Conservation (phyloP, 2,888 invertebrate genomes). For the Cheilosia variabilis region DNA sequence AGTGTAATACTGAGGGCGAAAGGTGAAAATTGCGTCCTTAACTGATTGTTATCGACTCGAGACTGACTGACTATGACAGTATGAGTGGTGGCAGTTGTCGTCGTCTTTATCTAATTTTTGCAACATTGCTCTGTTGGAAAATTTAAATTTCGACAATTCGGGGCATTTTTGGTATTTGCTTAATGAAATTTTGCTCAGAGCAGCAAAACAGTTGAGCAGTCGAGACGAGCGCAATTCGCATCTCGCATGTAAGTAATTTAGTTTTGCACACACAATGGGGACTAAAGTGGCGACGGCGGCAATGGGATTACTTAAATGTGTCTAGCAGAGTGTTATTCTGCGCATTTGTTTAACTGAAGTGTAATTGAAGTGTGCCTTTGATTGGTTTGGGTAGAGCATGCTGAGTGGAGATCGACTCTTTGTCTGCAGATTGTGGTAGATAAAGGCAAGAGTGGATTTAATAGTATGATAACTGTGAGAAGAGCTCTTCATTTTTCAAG, state of each 20-base stretch:
- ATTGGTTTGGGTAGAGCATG: constrained; percentile 17
- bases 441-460: constrained; percentile 53
- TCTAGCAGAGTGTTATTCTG: constrained; percentile 54
- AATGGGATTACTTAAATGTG: constrained; percentile 61
- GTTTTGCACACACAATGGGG: constrained; percentile 35
- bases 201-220: neutral
- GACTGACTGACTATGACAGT: constrained; percentile 26
- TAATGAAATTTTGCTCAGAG: constrained; percentile 42
- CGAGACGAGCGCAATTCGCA: constrained; percentile 9
- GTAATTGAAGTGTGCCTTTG: constrained; percentile 54
- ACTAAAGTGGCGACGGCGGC: neutral
- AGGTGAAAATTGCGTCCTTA: constrained; percentile 63
- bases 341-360: constrained; percentile 51
- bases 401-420: constrained; percentile 31
- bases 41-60: constrained; percentile 58
- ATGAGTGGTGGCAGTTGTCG: neutral
- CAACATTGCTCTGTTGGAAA: neutral
- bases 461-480: constrained; percentile 11
- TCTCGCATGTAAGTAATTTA: constrained; percentile 54
- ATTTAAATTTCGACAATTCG: constrained; percentile 55
- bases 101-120: constrained; percentile 20
- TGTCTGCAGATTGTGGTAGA: constrained; percentile 59
- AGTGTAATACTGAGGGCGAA: constrained; percentile 20
- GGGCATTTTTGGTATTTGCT: constrained; percentile 38
- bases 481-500: constrained; percentile 25